Percentiles rank a stretch among this genome's conserved stretches.
phyloP scores from a whole-genome alignment of 2,113 vertebrate genomes.

The Cavia aperea region DNA sequence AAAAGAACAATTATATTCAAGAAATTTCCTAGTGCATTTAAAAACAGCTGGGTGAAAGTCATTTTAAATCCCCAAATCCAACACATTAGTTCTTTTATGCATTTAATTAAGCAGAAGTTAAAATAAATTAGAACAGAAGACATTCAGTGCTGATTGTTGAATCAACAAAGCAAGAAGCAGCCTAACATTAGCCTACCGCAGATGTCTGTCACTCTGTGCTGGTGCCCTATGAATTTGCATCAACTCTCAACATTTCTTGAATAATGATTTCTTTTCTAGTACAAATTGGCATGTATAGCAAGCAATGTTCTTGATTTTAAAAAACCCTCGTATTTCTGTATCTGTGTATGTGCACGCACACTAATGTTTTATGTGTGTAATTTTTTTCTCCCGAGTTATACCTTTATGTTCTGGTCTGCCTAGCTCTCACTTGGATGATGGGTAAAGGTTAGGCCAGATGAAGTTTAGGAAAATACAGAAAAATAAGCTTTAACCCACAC shows the following conservation, averaged over 20 bases:
- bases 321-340: fast-evolving
- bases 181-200: constrained; percentile 50
- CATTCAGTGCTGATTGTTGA: constrained; percentile 69
- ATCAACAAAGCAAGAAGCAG: constrained; percentile 68
- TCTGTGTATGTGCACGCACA: background rate
- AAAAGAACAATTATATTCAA: constrained; percentile 68
- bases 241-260: constrained; percentile 53
- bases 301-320: background rate
- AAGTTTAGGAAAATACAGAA: background rate
- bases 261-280: constrained; percentile 51
- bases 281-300: background rate
- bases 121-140: constrained; percentile 72
- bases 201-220: constrained; percentile 59
- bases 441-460: background rate
- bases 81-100: constrained; percentile 72
- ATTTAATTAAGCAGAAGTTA: constrained; percentile 73
- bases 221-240: constrained; percentile 53
- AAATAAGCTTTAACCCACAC: background rate
- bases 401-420: background rate
- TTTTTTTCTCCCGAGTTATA: background rate
- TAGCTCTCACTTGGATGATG: background rate
- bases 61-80: constrained; percentile 69
- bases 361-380: background rate
- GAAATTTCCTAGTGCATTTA: constrained; percentile 69
- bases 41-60: constrained; percentile 72